A percentile compares a stretch with the other conserved stretches of the same genome.
These are phyloP conservation scores for Neodon shergylaensis DNA, from an alignment of 2,113 vertebrate genomes.

Conservation along the genomic window DNA sequence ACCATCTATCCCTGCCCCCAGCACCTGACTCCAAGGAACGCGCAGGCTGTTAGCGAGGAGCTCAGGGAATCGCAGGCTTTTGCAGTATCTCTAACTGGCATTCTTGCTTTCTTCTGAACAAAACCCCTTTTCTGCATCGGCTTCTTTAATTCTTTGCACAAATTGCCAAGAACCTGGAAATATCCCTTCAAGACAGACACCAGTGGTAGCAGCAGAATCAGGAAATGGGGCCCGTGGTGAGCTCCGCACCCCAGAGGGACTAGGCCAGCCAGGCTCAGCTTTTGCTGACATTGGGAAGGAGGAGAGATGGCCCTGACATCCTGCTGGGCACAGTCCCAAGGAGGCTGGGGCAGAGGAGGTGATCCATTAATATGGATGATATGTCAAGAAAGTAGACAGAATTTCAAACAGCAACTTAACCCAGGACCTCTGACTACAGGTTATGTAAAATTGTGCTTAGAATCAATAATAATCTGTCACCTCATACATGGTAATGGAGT, in stretches of 20 bases:
- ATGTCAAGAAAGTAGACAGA: conserved; percentile 64
- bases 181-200: not conserved
- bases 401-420: conserved; percentile 74
- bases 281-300: conserved; percentile 16
- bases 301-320: not conserved
- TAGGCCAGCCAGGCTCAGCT: not conserved
- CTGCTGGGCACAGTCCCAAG: not conserved
- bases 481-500: not conserved
- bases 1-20: not conserved
- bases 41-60: not conserved
- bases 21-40: not conserved
- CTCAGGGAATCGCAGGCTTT: not conserved
- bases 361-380: conserved; percentile 67
- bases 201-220: not conserved
- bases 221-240: not conserved
- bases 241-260: not conserved
- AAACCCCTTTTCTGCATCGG: not conserved
- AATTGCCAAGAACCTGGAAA: not conserved
- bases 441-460: conserved; percentile 55
- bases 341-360: not conserved
- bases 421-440: conserved; percentile 55
- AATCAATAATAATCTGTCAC: conserved; percentile 57
- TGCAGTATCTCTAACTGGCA: not conserved
- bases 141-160: not conserved
- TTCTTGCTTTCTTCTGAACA: not conserved